Conservation (phyloP, 1,140 invertebrate genomes). For the Drosophila triauraria region DNA sequence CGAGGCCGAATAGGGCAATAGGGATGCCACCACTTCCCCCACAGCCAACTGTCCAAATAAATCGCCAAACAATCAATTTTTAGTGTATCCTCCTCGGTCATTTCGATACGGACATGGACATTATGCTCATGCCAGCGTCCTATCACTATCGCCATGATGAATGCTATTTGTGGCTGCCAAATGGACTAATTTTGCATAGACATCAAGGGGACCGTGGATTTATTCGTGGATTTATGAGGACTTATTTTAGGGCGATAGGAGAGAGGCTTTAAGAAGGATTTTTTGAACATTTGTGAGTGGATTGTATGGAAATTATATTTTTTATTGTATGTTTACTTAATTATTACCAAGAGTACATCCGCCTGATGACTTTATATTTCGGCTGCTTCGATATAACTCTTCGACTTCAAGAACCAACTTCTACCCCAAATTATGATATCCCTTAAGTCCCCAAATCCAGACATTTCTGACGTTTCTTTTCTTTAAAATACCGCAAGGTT, state of each 20-base stretch:
- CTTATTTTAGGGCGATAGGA: not conserved
- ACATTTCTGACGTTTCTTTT: not conserved
- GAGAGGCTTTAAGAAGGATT: not conserved
- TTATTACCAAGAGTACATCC: too few species aligned
- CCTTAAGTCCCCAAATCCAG: not conserved
- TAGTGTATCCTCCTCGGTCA: conserved; percentile 9
- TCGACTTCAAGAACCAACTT: not conserved
- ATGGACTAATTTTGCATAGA: conserved; percentile 50
- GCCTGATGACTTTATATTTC: not conserved
- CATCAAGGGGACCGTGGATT: not conserved
- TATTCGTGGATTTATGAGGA: not conserved
- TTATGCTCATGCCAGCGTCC: conserved; percentile 39
- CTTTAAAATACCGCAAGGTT: not conserved
- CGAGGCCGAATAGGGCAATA: too few species aligned
- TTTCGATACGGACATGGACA: conserved; percentile 35
- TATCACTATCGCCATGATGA: conserved; percentile 45
- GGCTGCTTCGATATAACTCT: not conserved
- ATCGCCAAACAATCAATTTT: conserved; percentile 53
- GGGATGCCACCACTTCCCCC: not conserved
- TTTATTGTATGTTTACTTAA: too few species aligned
- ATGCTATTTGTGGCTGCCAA: conserved; percentile 53
- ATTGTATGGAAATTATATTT: not conserved
- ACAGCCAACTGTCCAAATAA: conserved; percentile 28
- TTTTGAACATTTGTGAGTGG: not conserved
- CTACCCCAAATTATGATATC: not conserved